These are phyloP conservation scores for Heteropelma amictum DNA, from an alignment of 2,888 invertebrate species.

Conservation along the genomic window DNA sequence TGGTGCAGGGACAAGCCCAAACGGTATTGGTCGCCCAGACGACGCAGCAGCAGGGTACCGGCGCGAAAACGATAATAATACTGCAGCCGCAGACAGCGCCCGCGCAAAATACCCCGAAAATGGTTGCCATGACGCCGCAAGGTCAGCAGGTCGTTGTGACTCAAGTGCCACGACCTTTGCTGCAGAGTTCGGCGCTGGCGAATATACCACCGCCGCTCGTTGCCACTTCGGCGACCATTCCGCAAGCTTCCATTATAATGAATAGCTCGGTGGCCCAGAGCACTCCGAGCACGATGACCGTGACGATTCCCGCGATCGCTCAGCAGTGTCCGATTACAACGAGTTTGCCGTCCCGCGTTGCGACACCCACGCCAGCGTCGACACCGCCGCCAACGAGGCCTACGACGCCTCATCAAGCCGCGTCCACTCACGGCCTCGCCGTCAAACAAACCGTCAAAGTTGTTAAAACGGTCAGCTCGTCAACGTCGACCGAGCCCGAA, in stretches of 20 bases:
- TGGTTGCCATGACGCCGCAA: conserved; percentile 84
- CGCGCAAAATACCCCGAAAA: conserved; percentile 78
- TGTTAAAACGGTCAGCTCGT: conserved; percentile 68
- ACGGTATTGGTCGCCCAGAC: conserved; percentile 85
- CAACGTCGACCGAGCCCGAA: conserved; percentile 70
- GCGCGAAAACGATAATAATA: conserved; percentile 85
- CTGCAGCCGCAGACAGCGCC: conserved; percentile 81
- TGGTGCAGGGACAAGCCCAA: conserved; percentile 82
- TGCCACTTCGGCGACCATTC: conserved; percentile 74
- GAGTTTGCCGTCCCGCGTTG: conserved; percentile 73
- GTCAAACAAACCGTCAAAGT: conserved; percentile 61
- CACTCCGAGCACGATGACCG: conserved; percentile 70
- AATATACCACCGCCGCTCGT: conserved; percentile 77
- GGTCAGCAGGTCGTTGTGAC: conserved; percentile 84
- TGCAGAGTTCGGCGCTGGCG: conserved; percentile 79
- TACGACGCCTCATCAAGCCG: conserved; percentile 78
- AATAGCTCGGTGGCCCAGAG: conserved; percentile 72
- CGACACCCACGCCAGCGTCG: conserved; percentile 74
- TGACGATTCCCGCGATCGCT: conserved; percentile 72
- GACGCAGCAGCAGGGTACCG: conserved; percentile 83
- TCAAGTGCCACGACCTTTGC: conserved; percentile 80
- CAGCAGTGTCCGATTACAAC: conserved; percentile 68
- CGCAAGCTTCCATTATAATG: conserved; percentile 73
- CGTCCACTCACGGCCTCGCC: conserved; percentile 74
- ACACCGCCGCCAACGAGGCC: conserved; percentile 78